Percentiles rank a stretch among this genome's conserved stretches.
Evolutionary conservation across 2,888 invertebrate species (phyloP).

Genomic region (Cryptus armator): DNA sequence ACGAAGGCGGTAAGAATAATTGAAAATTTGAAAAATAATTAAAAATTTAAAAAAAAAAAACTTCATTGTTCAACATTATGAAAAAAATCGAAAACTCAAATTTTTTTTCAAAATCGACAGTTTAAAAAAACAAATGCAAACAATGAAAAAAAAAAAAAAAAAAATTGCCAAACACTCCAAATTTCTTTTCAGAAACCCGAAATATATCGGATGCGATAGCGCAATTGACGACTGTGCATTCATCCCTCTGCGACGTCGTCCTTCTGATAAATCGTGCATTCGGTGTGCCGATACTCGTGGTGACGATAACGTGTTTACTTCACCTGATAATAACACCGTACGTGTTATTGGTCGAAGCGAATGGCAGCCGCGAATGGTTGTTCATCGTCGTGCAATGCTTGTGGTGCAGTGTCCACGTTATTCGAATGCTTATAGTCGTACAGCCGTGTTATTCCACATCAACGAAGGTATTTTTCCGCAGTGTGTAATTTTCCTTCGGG

Average conservation of each 20-base stretch:
- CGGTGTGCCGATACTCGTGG: slow-evolving; percentile 86
- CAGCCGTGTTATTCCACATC: slow-evolving; percentile 88
- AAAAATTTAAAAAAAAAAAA: not conserved
- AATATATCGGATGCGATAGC: slow-evolving; percentile 84
- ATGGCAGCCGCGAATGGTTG: slow-evolving; percentile 85
- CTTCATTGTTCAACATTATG: no score
- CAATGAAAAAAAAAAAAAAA: slow-evolving; percentile 5
- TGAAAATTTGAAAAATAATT: not conserved
- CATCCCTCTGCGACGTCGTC: slow-evolving; percentile 86
- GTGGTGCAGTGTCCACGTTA: slow-evolving; percentile 87
- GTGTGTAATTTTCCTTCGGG: not conserved
- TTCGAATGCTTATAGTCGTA: slow-evolving; percentile 87
- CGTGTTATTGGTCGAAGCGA: slow-evolving; percentile 87
- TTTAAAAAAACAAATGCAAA: no score
- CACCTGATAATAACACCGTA: slow-evolving; percentile 88
- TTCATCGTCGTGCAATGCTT: slow-evolving; percentile 87
- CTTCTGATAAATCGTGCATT: slow-evolving; percentile 86
- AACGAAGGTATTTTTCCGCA: slow-evolving; percentile 83
- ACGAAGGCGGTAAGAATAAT: slow-evolving; percentile 68
- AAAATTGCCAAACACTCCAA: no score
- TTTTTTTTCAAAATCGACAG: not conserved
- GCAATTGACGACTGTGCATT: slow-evolving; percentile 86
- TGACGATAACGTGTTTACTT: slow-evolving; percentile 87
- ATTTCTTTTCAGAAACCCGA: slow-evolving; percentile 70
- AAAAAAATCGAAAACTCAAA: no score